Percentiles rank a stretch among this genome's conserved stretches.
Conservation (phyloP, 2,888 invertebrate genomes). For the Adelphocoris suturalis region DNA sequence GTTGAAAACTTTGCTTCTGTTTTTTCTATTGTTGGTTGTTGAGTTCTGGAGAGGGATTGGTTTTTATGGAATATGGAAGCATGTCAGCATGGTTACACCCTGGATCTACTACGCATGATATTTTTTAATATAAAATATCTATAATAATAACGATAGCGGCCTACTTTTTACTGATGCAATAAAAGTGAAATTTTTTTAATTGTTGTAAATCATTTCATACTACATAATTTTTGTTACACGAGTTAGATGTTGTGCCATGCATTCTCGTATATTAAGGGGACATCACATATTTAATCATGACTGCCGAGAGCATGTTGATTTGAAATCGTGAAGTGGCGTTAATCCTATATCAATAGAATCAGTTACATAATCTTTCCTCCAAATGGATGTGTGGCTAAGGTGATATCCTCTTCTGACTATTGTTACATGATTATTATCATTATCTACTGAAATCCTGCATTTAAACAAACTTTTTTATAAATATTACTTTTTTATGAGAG, state of each 20-base stretch:
- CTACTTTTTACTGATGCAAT: background rate
- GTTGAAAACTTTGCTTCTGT: background rate
- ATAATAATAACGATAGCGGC: background rate
- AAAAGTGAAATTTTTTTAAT: background rate
- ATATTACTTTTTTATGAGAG: background rate
- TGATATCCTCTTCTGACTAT: background rate
- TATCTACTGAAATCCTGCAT: background rate
- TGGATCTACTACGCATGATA: background rate
- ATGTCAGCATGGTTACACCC: slow-evolving; percentile 13
- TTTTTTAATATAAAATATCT: background rate
- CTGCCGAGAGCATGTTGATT: background rate
- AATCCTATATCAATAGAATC: background rate
- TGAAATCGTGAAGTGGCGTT: slow-evolving; percentile 18
- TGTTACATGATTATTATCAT: background rate
- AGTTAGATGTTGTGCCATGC: background rate
- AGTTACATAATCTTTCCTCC: background rate
- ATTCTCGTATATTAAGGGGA: background rate
- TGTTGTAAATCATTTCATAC: no score
- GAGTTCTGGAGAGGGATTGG: background rate
- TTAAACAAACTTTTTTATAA: background rate
- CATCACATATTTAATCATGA: background rate
- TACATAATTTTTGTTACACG: no score
- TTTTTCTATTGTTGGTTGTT: background rate
- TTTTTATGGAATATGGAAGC: background rate
- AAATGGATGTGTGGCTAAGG: background rate